Base-by-base conservation (phyloP, 2,888 invertebrate genomes). In the Tholera decimalis region DNA sequence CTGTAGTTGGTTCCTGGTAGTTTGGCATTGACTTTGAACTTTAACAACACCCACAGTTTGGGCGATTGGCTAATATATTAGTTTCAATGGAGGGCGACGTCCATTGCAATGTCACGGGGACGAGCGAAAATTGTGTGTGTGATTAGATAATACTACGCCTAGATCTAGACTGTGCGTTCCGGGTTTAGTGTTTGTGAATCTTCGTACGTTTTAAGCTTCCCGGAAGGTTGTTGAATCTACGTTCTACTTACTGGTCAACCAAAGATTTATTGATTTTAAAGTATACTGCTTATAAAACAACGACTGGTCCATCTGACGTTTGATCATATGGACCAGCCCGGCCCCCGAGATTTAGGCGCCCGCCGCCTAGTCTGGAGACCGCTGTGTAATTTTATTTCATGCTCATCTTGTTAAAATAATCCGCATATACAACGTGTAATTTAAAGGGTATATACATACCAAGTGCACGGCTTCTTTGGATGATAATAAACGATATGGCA, bases 21-120 rank as follows among this genome's bases (percentile, higher is more conserved):
- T 49, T 15, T 71, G 84, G 73, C 85, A 85, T 86, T 86, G 86
- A 86, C 86, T 86, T 86, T 86, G 86, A 86, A 86, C 86, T 80
- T 76, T 59, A 74, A 64, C 61, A 73, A 65, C 64, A 65, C 24
- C 65, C 72, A 69, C 72, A 73, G 76, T 66, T 64, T 82, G 73
- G 81, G 82, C 83, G 77, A 75, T 82, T 64, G 78, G 75, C 74
- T 53, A 72, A 77, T 63, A 76, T 80, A 86, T 84, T 85, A 80
- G 74, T 57, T 4, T 5, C 74, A 68, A 74, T 64, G 43, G 72
- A 75, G 76, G 75, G 64, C 78, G 79, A 66, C 72, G 80, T 54
- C 79, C 85, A 83, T 50, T 50, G 54, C 79, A 82, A 83, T 83
- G 80, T 76, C 77, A 81, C 50, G 67, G 61, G 76, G 72, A 59